phyloP scores from a whole-genome alignment of 2,113 vertebrate genomes.

The Alectura lathami region DNA sequence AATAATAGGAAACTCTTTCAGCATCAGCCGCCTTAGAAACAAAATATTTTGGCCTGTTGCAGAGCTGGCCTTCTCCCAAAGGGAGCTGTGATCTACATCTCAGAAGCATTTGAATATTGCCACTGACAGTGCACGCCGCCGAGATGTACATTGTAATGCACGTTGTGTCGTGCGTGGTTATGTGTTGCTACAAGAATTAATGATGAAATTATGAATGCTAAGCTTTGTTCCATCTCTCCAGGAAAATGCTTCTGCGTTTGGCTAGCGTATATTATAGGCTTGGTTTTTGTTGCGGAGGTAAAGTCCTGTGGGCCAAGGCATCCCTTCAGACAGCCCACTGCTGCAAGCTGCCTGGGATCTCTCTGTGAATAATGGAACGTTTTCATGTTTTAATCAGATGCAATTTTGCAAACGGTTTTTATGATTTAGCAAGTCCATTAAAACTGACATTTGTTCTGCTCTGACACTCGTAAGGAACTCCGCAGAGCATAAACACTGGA shows the following conservation, averaged over 20 bases:
- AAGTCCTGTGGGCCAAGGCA: background rate
- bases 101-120: background rate
- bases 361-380: conserved; percentile 73
- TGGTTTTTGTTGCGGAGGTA: background rate
- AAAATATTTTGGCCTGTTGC: background rate
- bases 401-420: conserved; percentile 79
- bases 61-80: background rate
- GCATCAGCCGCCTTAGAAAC: background rate
- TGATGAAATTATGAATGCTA: background rate
- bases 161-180: background rate
- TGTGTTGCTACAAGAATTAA: conserved; percentile 3
- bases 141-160: background rate
- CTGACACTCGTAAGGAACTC: conserved; percentile 78
- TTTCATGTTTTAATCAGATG: conserved; percentile 81
- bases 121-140: background rate
- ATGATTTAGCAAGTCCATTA: conserved; percentile 85
- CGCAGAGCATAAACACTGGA: conserved; percentile 79
- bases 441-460: conserved; percentile 83
- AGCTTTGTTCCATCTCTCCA: background rate
- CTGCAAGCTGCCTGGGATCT: background rate
- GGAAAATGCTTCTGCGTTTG: background rate
- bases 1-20: background rate
- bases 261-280: background rate
- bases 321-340: background rate
- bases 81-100: background rate